Percentiles rank a stretch among this genome's conserved stretches.
These are phyloP conservation scores for Lathamus discolor DNA, from an alignment of 2,113 vertebrate species.

Conservation along the genomic window DNA sequence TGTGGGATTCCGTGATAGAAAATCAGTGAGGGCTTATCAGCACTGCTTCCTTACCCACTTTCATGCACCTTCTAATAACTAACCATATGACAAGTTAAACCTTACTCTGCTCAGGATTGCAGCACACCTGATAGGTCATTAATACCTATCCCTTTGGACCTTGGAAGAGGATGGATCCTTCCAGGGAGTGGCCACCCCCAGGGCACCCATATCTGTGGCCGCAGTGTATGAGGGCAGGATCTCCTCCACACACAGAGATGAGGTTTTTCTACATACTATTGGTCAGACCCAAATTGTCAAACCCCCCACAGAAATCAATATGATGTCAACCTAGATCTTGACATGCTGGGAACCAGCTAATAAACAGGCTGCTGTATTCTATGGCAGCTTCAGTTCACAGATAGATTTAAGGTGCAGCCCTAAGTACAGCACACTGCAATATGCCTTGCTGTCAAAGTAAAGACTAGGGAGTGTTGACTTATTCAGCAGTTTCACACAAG, in stretches of 20 bases:
- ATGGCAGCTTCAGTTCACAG: not conserved
- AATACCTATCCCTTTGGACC: not conserved
- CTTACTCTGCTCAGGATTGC: not conserved
- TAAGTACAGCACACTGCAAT: constrained; percentile 25
- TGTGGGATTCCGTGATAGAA: not conserved
- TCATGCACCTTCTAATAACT: not conserved
- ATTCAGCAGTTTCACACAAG: constrained; percentile 67
- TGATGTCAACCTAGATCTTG: not conserved
- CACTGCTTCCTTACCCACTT: not conserved
- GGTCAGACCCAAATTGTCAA: not conserved
- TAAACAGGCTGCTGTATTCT: not conserved
- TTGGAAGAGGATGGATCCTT: not conserved
- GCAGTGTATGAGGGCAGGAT: not conserved
- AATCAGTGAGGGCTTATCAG: not conserved
- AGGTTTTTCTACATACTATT: not conserved
- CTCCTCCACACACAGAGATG: not conserved
- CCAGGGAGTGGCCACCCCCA: not conserved
- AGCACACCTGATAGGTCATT: not conserved
- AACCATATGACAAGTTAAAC: not conserved
- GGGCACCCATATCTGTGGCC: not conserved
- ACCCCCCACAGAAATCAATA: not conserved
- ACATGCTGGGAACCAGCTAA: not conserved
- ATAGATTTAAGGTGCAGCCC: constrained; percentile 26
- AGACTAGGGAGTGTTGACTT: constrained; percentile 46
- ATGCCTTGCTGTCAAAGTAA: constrained; percentile 54